Conservation (phyloP, 2,113 vertebrate genomes). For the Numida meleagris region DNA sequence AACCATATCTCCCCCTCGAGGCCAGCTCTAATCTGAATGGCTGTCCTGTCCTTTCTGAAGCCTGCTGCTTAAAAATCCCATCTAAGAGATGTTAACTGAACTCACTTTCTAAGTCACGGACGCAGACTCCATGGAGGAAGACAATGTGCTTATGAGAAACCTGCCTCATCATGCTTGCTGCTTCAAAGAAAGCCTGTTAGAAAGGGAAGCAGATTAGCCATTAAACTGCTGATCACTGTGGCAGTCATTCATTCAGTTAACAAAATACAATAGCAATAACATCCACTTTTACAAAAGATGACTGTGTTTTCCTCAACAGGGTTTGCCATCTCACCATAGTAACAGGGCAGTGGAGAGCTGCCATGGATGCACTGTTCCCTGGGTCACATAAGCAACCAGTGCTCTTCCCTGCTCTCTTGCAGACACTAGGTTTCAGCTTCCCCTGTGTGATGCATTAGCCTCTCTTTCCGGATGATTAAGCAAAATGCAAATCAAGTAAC, state of each 20-base stretch:
- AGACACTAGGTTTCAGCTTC: not conserved
- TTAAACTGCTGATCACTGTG: rapidly evolving
- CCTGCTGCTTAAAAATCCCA: too few species aligned
- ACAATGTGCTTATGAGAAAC: slow-evolving; percentile 97
- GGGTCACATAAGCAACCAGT: not conserved
- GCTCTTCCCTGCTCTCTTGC: not conserved
- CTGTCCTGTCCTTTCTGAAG: not conserved
- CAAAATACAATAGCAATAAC: not conserved
- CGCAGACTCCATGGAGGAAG: slow-evolving; percentile 93
- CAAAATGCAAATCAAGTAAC: not conserved
- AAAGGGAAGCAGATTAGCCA: not conserved
- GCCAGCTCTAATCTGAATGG: not conserved
- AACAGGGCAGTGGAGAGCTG: rapidly evolving
- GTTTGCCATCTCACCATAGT: not conserved
- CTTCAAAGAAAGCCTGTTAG: slow-evolving; percentile 94
- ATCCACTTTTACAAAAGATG: not conserved
- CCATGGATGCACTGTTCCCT: not conserved
- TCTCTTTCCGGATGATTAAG: not conserved
- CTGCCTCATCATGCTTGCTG: slow-evolving; percentile 97
- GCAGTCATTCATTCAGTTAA: rapidly evolving
- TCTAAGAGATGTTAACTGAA: not conserved
- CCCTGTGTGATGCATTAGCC: rapidly evolving
- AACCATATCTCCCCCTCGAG: rapidly evolving
- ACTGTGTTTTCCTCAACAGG: not conserved
- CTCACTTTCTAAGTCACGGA: slow-evolving; percentile 94